phyloP scores from a whole-genome alignment of 1,140 invertebrate species.

The Zelostemma sp. region DNA sequence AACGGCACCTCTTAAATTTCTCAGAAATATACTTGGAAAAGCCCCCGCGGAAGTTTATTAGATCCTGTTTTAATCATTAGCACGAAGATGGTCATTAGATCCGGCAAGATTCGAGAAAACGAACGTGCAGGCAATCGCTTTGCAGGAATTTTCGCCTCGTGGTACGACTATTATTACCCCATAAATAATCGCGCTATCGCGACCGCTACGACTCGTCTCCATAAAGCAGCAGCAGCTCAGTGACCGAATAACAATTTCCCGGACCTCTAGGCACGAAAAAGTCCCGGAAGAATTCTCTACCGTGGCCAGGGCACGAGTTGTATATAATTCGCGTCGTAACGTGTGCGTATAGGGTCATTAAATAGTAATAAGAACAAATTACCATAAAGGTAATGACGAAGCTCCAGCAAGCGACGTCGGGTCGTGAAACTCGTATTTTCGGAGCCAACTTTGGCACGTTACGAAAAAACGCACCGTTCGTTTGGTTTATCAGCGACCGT shows the following conservation, averaged over 20 bases:
- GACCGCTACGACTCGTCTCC: not conserved
- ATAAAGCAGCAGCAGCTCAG: not conserved
- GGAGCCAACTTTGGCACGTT: not conserved
- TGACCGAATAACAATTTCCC: constrained; percentile 3
- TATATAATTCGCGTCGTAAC: constrained; percentile 33
- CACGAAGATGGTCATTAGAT: not conserved
- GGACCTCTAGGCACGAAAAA: not conserved
- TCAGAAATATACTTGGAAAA: not conserved
- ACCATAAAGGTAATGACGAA: constrained; percentile 36
- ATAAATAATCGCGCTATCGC: constrained; percentile 6
- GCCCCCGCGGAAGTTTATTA: constrained; percentile 35
- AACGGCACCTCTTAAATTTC: not conserved
- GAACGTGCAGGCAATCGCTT: not conserved
- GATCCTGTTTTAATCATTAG: constrained; percentile 34
- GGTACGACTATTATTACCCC: constrained; percentile 6
- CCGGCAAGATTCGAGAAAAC: not conserved
- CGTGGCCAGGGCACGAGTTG: constrained; percentile 20
- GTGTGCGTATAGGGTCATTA: constrained; percentile 36
- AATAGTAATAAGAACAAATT: constrained; percentile 45
- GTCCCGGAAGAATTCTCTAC: constrained; percentile 12
- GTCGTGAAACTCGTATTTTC: constrained; percentile 12
- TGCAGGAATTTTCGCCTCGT: not conserved
- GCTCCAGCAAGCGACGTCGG: constrained; percentile 20
- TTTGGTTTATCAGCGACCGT: not conserved
- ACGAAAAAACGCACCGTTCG: not conserved